Conservation (phyloP, 2,113 vertebrate genomes). For the Phainopepla nitens region DNA sequence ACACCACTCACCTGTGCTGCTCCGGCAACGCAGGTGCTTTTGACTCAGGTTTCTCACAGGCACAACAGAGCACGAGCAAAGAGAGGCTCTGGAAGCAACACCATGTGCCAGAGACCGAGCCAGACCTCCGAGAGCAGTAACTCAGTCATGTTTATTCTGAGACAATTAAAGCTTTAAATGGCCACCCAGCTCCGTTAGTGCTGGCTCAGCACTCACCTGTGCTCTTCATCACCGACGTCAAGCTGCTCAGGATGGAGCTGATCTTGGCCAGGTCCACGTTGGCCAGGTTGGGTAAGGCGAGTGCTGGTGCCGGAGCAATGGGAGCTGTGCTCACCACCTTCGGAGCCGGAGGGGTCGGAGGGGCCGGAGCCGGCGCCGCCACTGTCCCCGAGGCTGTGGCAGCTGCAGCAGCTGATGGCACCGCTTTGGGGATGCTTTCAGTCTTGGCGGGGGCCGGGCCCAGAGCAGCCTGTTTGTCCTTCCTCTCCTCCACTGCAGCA, state of each 20-base stretch:
- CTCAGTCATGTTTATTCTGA: neutral
- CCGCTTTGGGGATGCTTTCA: constrained; percentile 55
- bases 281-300: constrained; percentile 86
- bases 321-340: constrained; percentile 47
- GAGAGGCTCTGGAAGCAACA: neutral
- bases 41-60: neutral
- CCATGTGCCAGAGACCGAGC: neutral
- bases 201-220: constrained; percentile 78
- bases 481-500: constrained; percentile 79
- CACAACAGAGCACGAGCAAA: accelerated
- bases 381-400: neutral
- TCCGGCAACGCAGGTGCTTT: accelerated
- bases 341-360: neutral
- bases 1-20: neutral
- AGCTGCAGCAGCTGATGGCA: neutral
- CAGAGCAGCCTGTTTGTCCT: constrained; percentile 73
- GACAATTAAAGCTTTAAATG: neutral
- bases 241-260: constrained; percentile 94
- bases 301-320: neutral
- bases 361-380: neutral
- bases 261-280: constrained; percentile 98
- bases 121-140: neutral
- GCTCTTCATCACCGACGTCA: constrained; percentile 95
- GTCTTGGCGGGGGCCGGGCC: neutral
- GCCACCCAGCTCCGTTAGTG: neutral